Conservation (phyloP, 2,113 vertebrate genomes). For the Gorilla gorilla region DNA sequence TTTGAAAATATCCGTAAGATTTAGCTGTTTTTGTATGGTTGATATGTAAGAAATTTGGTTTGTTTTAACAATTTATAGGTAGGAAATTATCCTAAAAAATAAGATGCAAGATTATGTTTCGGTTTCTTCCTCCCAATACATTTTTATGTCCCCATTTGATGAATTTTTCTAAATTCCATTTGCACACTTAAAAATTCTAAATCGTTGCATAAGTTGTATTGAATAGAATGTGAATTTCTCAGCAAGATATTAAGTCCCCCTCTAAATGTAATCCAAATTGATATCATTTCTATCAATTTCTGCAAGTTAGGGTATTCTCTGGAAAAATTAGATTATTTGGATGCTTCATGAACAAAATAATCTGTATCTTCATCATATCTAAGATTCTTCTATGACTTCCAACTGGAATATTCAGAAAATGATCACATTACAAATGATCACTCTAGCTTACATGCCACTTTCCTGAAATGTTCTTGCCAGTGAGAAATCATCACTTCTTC, state of each 20-base stretch:
- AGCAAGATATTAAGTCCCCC: not conserved
- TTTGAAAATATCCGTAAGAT: conserved; percentile 28
- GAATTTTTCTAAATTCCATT: not conserved
- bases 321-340: not conserved
- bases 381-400: not conserved
- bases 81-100: not conserved
- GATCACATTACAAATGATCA: not conserved
- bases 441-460: not conserved
- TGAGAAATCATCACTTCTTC: not conserved
- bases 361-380: not conserved
- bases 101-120: not conserved
- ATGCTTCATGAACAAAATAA: not conserved
- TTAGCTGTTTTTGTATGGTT: not conserved
- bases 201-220: not conserved
- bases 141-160: not conserved
- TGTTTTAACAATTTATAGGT: not conserved
- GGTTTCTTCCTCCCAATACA: not conserved
- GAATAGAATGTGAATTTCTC: not conserved
- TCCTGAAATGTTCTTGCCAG: not conserved
- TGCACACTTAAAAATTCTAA: not conserved
- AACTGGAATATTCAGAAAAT: not conserved
- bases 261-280: not conserved
- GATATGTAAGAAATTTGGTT: conserved; percentile 13
- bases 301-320: not conserved
- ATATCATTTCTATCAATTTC: not conserved